Percentiles rank a stretch among this genome's conserved stretches.
These are phyloP conservation scores for Holocentrus rufus DNA, from an alignment of 2,797 vertebrate genomes.

Conservation along the genomic window DNA sequence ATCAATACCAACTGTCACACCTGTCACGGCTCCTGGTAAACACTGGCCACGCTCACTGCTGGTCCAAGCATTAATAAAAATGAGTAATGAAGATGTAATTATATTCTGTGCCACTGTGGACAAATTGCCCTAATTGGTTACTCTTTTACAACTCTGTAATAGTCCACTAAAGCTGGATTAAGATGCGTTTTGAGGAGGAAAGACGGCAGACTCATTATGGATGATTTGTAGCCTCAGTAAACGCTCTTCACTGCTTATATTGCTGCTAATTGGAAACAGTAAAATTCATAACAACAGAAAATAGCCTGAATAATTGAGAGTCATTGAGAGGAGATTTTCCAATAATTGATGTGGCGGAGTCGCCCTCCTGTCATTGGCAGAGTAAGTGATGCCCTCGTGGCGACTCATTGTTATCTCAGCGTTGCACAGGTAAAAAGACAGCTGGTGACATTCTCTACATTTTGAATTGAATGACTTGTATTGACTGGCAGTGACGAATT, in stretches of 20 bases:
- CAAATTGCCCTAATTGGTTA: constrained; percentile 44
- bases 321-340: constrained; percentile 25
- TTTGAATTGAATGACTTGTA: constrained; percentile 22
- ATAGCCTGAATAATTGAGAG: constrained; percentile 58
- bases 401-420: constrained; percentile 24
- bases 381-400: constrained; percentile 16
- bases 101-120: constrained; percentile 26
- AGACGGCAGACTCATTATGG: constrained; percentile 43
- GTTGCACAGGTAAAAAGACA: constrained; percentile 29
- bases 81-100: constrained; percentile 57
- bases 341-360: constrained; percentile 31
- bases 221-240: constrained; percentile 53
- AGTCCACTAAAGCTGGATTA: constrained; percentile 59
- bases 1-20: constrained; percentile 78
- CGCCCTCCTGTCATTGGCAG: constrained; percentile 25
- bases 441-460: constrained; percentile 26
- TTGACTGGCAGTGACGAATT: not conserved
- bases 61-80: constrained; percentile 51
- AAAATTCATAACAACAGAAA: constrained; percentile 58
- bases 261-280: constrained; percentile 46
- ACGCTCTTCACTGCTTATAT: constrained; percentile 34
- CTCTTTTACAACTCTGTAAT: constrained; percentile 46
- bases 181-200: constrained; percentile 46
- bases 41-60: constrained; percentile 21
- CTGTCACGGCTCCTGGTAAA: constrained; percentile 69